Conservation (phyloP, 2,113 vertebrate species). For the Elachura formosa region DNA sequence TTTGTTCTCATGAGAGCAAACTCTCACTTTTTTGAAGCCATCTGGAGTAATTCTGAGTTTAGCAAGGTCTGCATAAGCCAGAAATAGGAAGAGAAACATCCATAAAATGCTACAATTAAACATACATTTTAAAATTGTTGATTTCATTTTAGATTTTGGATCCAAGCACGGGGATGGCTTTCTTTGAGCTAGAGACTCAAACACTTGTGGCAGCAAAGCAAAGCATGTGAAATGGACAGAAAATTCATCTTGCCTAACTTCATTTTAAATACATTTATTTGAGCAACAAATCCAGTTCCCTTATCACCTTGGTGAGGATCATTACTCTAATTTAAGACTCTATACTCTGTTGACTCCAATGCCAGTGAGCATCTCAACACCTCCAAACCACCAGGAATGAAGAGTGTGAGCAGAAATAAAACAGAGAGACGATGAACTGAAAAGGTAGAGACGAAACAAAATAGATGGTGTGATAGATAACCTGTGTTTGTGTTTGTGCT, state of each 20-base stretch:
- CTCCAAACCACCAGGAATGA: background rate
- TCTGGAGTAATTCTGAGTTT: background rate
- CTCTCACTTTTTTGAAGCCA: background rate
- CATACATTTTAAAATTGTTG: accelerated
- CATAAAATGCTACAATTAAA: background rate
- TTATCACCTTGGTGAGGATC: background rate
- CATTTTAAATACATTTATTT: background rate
- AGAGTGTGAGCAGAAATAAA: background rate
- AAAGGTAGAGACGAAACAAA: background rate
- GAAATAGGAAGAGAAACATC: background rate
- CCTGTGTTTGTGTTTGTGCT: background rate
- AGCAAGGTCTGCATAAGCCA: background rate
- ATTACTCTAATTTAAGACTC: background rate
- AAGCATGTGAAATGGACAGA: background rate
- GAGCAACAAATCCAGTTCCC: background rate
- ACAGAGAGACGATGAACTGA: background rate
- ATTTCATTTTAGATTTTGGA: background rate
- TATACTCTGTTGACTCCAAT: background rate
- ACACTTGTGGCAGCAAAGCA: background rate
- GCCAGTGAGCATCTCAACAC: background rate
- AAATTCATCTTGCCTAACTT: background rate
- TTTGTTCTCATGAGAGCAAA: background rate
- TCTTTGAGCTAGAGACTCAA: background rate
- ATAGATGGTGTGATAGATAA: background rate
- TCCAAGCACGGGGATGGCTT: background rate